Conservation (phyloP, 2,797 vertebrate genomes). For the Danio jaintianensis region DNA sequence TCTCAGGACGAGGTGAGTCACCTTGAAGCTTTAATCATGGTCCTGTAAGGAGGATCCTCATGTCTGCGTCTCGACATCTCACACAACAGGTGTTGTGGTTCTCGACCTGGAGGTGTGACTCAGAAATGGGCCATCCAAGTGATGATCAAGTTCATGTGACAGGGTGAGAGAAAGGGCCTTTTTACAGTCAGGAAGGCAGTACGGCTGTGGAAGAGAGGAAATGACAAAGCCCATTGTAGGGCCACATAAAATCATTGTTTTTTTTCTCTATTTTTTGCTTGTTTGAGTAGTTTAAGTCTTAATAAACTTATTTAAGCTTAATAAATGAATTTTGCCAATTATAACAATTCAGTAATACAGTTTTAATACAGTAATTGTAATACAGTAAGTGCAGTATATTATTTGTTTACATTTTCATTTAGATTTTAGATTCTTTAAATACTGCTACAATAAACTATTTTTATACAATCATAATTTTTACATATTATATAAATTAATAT, state of each 20-base stretch:
- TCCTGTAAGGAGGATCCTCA: not conserved
- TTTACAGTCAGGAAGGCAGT: not conserved
- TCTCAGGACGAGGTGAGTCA: conserved; percentile 37
- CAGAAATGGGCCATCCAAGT: not conserved
- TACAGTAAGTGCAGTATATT: no score
- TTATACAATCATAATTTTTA: no score
- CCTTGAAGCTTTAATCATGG: conserved; percentile 45
- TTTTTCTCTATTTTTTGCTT: not conserved
- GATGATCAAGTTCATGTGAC: not conserved
- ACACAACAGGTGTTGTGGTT: conserved; percentile 43
- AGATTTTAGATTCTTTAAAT: no score
- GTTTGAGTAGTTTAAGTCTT: not conserved
- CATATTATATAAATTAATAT: no score
- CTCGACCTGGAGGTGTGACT: conserved; percentile 16
- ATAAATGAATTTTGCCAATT: no score
- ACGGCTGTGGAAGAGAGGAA: not conserved
- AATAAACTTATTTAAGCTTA: no score
- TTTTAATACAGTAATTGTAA: no score
- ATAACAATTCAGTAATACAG: not conserved
- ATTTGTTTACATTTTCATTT: no score
- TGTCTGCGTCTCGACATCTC: conserved; percentile 20
- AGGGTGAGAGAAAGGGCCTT: not conserved
- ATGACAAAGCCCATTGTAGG: not conserved
- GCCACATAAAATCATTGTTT: not conserved
- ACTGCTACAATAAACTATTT: no score